Conservation (phyloP, 2,113 vertebrate species). For the Colossoma macropomum region DNA sequence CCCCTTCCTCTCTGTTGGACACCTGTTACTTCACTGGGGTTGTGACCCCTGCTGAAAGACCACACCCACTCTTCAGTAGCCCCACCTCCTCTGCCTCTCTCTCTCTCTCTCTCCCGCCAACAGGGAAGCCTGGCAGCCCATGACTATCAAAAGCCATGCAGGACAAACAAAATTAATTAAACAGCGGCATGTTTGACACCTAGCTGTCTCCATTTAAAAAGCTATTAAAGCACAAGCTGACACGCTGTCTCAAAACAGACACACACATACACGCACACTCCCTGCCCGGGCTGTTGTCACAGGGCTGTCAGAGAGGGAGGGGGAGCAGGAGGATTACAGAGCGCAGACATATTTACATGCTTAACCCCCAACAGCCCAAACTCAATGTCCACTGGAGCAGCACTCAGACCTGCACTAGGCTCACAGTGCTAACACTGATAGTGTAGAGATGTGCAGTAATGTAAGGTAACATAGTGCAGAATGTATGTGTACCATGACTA, state of each 20-base stretch:
- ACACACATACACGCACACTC: constrained; percentile 36
- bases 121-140: constrained; percentile 68
- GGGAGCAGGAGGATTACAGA: constrained; percentile 6
- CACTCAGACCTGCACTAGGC: background rate
- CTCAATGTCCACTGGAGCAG: constrained; percentile 11
- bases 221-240: constrained; percentile 74
- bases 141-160: constrained; percentile 75
- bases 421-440: background rate
- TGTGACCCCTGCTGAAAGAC: constrained; percentile 15
- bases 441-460: background rate
- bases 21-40: constrained; percentile 19
- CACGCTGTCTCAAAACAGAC: constrained; percentile 64
- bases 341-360: constrained; percentile 42
- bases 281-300: constrained; percentile 28
- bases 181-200: constrained; percentile 77
- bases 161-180: constrained; percentile 85
- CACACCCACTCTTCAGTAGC: constrained; percentile 38
- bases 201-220: constrained; percentile 77
- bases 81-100: constrained; percentile 44
- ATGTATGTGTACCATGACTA: too few relatives aligned
- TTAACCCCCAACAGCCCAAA: constrained; percentile 21
- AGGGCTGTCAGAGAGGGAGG: constrained; percentile 35
- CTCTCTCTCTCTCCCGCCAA: constrained; percentile 61
- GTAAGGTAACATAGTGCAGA: background rate
- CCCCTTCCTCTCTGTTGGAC: constrained; percentile 3